A percentile compares a stretch with the other conserved stretches of the same genome.
phyloP scores from a whole-genome alignment of 2,888 invertebrate species.

The Lasioglossum villosulum region DNA sequence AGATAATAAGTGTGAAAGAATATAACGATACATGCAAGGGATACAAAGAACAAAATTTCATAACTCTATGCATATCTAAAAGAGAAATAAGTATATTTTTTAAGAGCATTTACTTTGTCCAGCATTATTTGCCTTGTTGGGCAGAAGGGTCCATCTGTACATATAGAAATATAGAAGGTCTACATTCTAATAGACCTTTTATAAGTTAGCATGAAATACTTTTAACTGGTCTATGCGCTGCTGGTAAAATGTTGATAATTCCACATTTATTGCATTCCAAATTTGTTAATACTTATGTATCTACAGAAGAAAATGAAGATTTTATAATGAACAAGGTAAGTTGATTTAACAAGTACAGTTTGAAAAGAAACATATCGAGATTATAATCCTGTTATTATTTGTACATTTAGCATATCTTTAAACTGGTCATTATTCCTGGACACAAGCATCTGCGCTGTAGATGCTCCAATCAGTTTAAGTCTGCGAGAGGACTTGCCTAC shows the following conservation, averaged over 20 bases:
- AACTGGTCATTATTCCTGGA: slow-evolving; percentile 96
- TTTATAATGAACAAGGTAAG: slow-evolving; percentile 88
- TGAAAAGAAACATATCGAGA: neutral
- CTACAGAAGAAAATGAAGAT: slow-evolving; percentile 94
- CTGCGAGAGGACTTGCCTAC: slow-evolving; percentile 93
- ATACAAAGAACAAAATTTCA: neutral
- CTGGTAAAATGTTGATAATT: slow-evolving; percentile 96
- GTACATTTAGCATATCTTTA: slow-evolving; percentile 86
- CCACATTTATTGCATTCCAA: slow-evolving; percentile 91
- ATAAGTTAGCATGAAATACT: slow-evolving; percentile 88
- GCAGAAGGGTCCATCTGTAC: slow-evolving; percentile 82
- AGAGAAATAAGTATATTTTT: slow-evolving; percentile 50
- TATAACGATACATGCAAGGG: neutral
- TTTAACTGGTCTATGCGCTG: slow-evolving; percentile 93
- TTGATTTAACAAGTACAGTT: slow-evolving; percentile 5
- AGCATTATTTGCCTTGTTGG: slow-evolving; percentile 88
- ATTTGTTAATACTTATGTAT: slow-evolving; percentile 92
- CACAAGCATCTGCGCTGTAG: slow-evolving; percentile 94
- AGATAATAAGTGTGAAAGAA: slow-evolving; percentile 68
- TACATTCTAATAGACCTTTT: neutral
- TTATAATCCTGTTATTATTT: slow-evolving; percentile 77
- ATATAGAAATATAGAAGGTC: neutral
- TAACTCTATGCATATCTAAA: slow-evolving; percentile 69
- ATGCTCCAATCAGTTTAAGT: slow-evolving; percentile 93
- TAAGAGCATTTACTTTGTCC: slow-evolving; percentile 73